phyloP scores from a whole-genome alignment of 1,140 invertebrate genomes.

The Goniozus legneri region DNA sequence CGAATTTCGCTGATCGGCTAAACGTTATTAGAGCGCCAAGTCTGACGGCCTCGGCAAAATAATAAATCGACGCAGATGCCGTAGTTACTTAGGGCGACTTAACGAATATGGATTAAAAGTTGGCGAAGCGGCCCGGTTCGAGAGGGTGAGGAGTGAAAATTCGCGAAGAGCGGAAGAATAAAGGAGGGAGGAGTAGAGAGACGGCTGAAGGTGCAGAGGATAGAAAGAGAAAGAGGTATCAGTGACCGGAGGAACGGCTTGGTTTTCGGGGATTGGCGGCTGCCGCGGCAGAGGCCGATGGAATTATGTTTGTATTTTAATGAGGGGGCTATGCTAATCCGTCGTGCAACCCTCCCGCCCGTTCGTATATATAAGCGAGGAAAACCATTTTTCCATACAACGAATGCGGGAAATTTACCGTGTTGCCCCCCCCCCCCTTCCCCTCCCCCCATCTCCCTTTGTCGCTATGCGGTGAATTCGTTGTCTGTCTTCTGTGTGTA shows the following conservation, averaged over 20 bases:
- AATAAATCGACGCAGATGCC: slow-evolving; percentile 40
- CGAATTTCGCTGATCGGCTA: neutral
- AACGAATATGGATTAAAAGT: slow-evolving; percentile 52
- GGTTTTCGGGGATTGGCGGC: slow-evolving; percentile 36
- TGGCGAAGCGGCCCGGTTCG: slow-evolving; percentile 20
- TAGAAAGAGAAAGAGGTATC: slow-evolving; percentile 10
- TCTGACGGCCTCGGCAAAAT: slow-evolving; percentile 22
- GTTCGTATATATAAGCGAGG: too few species aligned
- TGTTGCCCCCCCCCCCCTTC: neutral
- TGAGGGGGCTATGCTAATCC: slow-evolving; percentile 49
- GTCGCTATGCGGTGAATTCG: too few species aligned
- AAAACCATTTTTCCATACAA: too few species aligned
- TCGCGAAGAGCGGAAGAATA: neutral
- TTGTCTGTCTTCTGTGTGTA: too few species aligned
- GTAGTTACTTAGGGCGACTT: slow-evolving; percentile 43
- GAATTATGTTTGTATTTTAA: slow-evolving; percentile 50
- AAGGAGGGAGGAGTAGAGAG: slow-evolving; percentile 18
- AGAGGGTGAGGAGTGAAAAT: neutral
- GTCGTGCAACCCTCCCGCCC: slow-evolving; percentile 17
- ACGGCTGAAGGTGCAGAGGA: slow-evolving; percentile 10
- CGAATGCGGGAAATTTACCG: slow-evolving; percentile 6
- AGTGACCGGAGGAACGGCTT: slow-evolving; percentile 24
- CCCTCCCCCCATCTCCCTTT: too few species aligned
- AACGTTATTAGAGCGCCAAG: neutral
- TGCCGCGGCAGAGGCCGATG: slow-evolving; percentile 22